Percentiles rank a stretch among this genome's conserved stretches.
Evolutionary conservation across 2,797 vertebrate species (phyloP).

Genomic region (Scleropages formosus): DNA sequence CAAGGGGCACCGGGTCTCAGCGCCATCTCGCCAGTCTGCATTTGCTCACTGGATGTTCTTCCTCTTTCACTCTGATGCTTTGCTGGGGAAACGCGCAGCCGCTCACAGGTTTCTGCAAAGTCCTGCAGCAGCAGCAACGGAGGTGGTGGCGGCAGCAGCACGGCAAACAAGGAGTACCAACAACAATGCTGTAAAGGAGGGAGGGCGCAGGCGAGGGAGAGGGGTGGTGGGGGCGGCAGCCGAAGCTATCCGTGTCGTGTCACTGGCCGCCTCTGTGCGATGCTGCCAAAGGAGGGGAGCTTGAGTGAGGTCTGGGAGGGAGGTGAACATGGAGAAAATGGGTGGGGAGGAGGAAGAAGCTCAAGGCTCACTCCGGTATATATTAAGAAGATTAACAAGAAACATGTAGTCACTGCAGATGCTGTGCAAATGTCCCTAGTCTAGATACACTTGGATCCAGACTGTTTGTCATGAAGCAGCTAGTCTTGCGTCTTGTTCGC

Average conservation of each 20-base stretch:
- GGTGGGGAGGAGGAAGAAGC: too few species aligned
- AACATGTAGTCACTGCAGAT: too few species aligned
- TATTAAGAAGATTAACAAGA: too few species aligned
- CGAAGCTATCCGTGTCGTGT: slow-evolving; percentile 14
- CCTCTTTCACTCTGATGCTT: slow-evolving; percentile 10
- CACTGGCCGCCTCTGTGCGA: slow-evolving; percentile 29
- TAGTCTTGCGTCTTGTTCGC: too few species aligned
- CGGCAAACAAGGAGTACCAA: slow-evolving; percentile 45
- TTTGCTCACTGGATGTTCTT: neutral
- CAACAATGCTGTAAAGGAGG: slow-evolving; percentile 3
- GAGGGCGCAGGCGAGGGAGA: slow-evolving; percentile 32
- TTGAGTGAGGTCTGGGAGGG: neutral
- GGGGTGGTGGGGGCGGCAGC: slow-evolving; percentile 13
- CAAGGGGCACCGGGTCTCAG: neutral
- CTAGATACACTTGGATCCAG: too few species aligned
- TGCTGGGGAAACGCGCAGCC: slow-evolving; percentile 20
- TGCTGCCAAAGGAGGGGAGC: neutral
- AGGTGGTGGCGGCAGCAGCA: slow-evolving; percentile 9
- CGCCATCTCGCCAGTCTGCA: neutral
- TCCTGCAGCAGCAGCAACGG: slow-evolving; percentile 7
- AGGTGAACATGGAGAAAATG: neutral
- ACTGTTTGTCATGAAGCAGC: too few species aligned
- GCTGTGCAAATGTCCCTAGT: too few species aligned
- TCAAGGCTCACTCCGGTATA: too few species aligned
- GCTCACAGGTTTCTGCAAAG: neutral